Percentiles rank a stretch among this genome's conserved stretches.
Conservation (phyloP, 2,888 invertebrate genomes). For the Lasioglossum leucozonium region DNA sequence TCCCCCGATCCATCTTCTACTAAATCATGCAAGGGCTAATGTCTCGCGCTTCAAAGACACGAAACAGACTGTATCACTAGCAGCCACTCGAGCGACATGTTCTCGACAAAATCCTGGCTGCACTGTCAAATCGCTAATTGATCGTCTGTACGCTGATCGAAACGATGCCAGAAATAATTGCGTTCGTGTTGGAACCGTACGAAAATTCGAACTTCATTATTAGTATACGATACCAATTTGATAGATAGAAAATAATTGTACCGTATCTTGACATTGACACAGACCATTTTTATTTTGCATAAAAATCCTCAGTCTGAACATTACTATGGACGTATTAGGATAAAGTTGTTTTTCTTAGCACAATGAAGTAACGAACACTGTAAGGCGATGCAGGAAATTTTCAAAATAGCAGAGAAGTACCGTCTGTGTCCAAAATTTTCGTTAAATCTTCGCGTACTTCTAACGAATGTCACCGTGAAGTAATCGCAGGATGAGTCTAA, state of each 20-base stretch:
- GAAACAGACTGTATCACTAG: neutral
- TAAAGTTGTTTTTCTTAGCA: too few species aligned
- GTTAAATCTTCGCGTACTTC: neutral
- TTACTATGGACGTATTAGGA: too few species aligned
- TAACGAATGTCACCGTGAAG: neutral
- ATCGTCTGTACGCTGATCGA: neutral
- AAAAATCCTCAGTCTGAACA: too few species aligned
- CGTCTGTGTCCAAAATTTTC: too few species aligned
- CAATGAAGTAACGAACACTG: too few species aligned
- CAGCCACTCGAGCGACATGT: neutral
- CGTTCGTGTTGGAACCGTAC: neutral
- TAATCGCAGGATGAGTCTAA: neutral
- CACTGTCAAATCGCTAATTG: neutral
- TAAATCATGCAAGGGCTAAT: conserved; percentile 20
- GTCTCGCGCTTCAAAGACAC: conserved; percentile 9
- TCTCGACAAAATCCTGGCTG: neutral
- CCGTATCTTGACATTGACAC: too few species aligned
- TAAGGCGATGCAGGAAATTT: too few species aligned
- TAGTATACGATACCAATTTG: neutral
- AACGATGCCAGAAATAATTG: neutral
- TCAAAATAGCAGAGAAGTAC: too few species aligned
- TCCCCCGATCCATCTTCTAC: conserved; percentile 13
- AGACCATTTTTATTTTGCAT: too few species aligned
- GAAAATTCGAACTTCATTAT: neutral
- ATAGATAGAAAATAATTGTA: too few species aligned